phyloP scores from a whole-genome alignment of 2,888 invertebrate species.

The Baccha elongata region DNA sequence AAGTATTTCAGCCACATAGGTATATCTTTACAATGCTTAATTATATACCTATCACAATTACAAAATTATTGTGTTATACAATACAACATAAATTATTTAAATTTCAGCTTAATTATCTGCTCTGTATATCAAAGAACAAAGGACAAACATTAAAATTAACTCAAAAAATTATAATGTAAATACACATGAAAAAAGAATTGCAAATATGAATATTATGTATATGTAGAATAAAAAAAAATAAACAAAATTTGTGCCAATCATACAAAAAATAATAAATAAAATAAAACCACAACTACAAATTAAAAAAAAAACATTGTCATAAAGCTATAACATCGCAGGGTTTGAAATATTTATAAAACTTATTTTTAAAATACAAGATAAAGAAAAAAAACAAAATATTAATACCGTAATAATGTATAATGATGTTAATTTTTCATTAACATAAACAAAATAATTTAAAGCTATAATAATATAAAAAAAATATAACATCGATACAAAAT shows the following conservation, averaged over 20 bases:
- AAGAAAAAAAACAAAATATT: slow-evolving; percentile 8
- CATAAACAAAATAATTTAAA: slow-evolving; percentile 2
- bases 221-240: slow-evolving; percentile 22
- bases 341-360: slow-evolving; percentile 57
- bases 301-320: slow-evolving; percentile 47
- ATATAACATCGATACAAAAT: slow-evolving; percentile 4
- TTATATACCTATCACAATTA: too few species aligned
- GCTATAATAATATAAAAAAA: not conserved
- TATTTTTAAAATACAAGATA: slow-evolving; percentile 12
- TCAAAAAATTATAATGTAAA: slow-evolving; percentile 9
- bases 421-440: too few species aligned
- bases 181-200: slow-evolving; percentile 3
- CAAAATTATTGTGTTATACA: not conserved
- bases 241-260: slow-evolving; percentile 67
- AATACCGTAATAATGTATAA: slow-evolving; percentile 18
- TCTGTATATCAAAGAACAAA: slow-evolving; percentile 1
- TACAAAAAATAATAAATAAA: slow-evolving; percentile 13
- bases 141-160: not conserved
- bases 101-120: not conserved
- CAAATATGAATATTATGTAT: slow-evolving; percentile 28
- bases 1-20: too few species aligned
- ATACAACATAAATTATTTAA: not conserved
- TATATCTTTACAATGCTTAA: too few species aligned
- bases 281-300: slow-evolving; percentile 24
- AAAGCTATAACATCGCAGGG: slow-evolving; percentile 68